These are phyloP conservation scores for Notarius lentiginosus DNA, from an alignment of 2,113 vertebrate genomes.

Conservation along the genomic window DNA sequence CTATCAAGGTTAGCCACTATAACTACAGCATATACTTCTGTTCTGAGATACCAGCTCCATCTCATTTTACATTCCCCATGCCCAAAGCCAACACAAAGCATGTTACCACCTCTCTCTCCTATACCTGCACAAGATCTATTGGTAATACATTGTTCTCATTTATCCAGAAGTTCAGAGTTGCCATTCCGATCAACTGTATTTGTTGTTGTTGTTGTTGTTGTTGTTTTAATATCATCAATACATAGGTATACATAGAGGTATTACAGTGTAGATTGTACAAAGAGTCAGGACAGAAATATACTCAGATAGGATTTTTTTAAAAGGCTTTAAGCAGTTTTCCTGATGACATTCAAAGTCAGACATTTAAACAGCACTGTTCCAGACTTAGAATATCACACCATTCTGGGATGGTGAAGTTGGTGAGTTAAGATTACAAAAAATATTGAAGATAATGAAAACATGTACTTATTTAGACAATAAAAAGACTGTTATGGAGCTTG, in stretches of 20 bases:
- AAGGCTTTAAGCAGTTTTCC: conserved; percentile 7
- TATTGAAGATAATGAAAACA: not conserved
- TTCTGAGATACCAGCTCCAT: conserved; percentile 7
- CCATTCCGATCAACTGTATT: conserved; percentile 42
- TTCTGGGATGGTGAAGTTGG: not conserved
- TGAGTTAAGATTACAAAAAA: not conserved
- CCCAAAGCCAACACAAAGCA: conserved; percentile 10
- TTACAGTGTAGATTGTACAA: conserved; percentile 37
- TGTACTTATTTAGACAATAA: not conserved
- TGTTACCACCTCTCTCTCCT: conserved; percentile 16
- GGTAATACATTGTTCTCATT: conserved; percentile 23
- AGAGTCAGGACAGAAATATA: conserved; percentile 25
- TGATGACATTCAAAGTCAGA: not conserved
- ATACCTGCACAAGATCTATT: not conserved
- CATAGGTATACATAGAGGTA: not conserved
- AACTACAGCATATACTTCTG: conserved; percentile 20
- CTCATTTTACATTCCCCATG: conserved; percentile 18
- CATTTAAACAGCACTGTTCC: not conserved
- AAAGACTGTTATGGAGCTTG: not conserved
- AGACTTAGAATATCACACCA: not conserved
- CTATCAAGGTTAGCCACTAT: conserved; percentile 20
- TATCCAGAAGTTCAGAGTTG: conserved; percentile 27
- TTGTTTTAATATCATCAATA: not conserved
- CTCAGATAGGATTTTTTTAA: conserved; percentile 12
- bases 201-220: conserved; percentile 11